Evolutionary conservation across 2,113 vertebrate species (phyloP).

Genomic region (Centropus bengalensis): DNA sequence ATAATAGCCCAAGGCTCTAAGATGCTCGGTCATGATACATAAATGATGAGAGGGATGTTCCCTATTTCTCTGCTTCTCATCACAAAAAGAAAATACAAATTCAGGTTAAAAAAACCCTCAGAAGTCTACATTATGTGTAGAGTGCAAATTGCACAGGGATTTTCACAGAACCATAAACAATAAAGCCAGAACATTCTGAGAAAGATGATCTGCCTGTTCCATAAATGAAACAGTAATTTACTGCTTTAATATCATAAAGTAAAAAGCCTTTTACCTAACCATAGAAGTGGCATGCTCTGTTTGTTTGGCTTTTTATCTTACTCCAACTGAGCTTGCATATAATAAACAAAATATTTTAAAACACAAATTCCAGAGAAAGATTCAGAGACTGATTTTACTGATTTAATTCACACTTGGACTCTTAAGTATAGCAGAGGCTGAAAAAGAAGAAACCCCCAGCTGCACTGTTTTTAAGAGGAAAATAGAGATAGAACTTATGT

Average conservation of each 20-base stretch:
- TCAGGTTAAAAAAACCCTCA: constrained; percentile 11
- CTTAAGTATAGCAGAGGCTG: background rate
- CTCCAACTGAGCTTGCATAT: background rate
- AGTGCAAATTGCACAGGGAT: background rate
- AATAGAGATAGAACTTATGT: background rate
- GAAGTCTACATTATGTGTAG: background rate
- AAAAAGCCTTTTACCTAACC: background rate
- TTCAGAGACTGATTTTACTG: background rate
- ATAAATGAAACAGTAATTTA: background rate
- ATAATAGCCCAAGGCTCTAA: constrained; percentile 63
- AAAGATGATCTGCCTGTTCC: background rate
- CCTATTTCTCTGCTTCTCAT: background rate
- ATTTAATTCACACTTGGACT: background rate
- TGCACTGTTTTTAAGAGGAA: background rate
- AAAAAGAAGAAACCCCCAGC: background rate
- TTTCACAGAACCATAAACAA: background rate
- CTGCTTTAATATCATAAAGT: background rate
- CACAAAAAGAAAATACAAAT: constrained; percentile 1
- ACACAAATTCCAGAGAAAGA: background rate
- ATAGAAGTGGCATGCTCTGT: background rate
- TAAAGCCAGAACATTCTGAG: background rate
- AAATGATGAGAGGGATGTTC: constrained; percentile 33
- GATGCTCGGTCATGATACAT: constrained; percentile 51
- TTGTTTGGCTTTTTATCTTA: background rate
- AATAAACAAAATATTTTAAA: background rate